Conservation (phyloP, 2,113 vertebrate species). For the Paralichthys olivaceus region DNA sequence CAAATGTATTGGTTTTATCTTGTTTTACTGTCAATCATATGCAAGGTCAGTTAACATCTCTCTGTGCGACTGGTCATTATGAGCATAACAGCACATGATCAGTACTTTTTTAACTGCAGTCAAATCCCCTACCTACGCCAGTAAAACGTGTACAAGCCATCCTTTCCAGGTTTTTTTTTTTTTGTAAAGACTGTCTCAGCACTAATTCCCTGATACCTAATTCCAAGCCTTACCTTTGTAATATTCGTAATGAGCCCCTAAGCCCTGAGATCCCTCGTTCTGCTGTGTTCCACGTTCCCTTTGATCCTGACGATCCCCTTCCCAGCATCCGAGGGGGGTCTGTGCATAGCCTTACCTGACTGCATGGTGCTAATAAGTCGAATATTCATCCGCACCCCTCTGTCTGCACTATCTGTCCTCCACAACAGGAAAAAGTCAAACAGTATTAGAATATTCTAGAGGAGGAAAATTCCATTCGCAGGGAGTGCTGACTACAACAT, state of each 20-base stretch:
- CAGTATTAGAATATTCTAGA: conserved; percentile 37
- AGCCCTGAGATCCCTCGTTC: conserved; percentile 78
- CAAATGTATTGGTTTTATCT: not conserved
- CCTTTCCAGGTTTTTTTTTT: conserved; percentile 71
- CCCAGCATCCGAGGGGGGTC: conserved; percentile 72
- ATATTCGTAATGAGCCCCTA: conserved; percentile 81
- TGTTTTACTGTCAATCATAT: not conserved
- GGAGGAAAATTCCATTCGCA: conserved; percentile 13
- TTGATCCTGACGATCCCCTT: conserved; percentile 78
- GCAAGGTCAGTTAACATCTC: conserved; percentile 57
- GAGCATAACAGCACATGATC: conserved; percentile 51
- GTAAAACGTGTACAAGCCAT: conserved; percentile 72
- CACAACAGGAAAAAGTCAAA: conserved; percentile 57
- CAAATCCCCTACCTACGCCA: conserved; percentile 66
- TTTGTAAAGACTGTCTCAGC: conserved; percentile 74
- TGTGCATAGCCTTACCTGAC: conserved; percentile 60
- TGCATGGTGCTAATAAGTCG: conserved; percentile 55
- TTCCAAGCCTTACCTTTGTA: conserved; percentile 80
- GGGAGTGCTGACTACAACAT: not conserved
- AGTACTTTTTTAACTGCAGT: conserved; percentile 54
- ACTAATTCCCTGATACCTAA: conserved; percentile 76
- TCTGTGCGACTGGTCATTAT: conserved; percentile 47
- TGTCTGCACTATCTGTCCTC: conserved; percentile 52
- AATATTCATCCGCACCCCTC: conserved; percentile 68
- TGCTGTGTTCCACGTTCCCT: conserved; percentile 76